Conservation (phyloP, 2,113 vertebrate species). For the Pedetes capensis region DNA sequence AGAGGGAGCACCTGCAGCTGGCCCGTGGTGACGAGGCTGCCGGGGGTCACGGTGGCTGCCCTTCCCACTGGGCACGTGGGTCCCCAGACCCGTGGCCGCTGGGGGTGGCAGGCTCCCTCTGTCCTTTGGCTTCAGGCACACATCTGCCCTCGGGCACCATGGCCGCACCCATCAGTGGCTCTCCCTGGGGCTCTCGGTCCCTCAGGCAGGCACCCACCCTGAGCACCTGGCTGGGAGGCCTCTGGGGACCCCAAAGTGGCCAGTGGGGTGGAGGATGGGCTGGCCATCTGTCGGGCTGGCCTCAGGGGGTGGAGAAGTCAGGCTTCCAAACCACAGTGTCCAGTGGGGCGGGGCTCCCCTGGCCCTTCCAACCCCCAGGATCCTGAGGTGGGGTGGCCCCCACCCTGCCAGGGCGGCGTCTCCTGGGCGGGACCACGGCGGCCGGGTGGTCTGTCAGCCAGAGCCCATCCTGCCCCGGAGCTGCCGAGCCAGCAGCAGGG, state of each 20-base stretch:
- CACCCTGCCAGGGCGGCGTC: conserved; percentile 30
- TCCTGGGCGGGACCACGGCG: background rate
- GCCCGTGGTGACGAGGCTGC: fast-evolving
- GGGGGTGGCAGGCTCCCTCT: background rate
- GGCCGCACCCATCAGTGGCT: fast-evolving
- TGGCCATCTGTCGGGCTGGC: background rate
- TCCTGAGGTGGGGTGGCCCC: conserved; percentile 15
- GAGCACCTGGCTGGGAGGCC: too few species aligned
- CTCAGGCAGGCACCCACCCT: background rate
- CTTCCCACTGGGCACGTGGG: fast-evolving
- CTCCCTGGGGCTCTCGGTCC: background rate
- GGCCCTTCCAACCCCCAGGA: conserved; percentile 6
- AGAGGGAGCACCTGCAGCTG: background rate
- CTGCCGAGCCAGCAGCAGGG: conserved; percentile 1
- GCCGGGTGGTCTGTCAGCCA: conserved; percentile 20
- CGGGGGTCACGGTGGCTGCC: background rate
- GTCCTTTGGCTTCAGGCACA: background rate
- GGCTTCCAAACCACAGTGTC: conserved; percentile 43
- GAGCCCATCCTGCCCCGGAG: conserved; percentile 17
- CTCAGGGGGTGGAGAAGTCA: background rate
- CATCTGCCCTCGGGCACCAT: fast-evolving
- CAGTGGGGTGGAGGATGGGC: background rate
- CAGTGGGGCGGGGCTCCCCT: conserved; percentile 47
- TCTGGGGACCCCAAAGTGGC: background rate
- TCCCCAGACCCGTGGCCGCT: background rate